Conservation (phyloP, 2,888 invertebrate species). For the Diabrotica balteata region DNA sequence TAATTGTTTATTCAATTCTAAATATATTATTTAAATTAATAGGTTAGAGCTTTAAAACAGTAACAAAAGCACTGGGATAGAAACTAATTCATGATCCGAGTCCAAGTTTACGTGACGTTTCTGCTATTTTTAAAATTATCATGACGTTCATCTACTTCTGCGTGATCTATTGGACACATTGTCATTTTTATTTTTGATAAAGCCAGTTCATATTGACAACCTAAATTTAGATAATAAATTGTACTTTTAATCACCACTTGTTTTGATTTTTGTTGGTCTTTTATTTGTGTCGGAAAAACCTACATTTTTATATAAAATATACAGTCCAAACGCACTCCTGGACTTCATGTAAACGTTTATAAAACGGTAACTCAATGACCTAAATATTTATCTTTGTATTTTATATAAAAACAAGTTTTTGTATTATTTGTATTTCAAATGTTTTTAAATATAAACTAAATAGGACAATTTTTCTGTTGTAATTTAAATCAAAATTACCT, state of each 20-base stretch:
- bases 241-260: too few relatives aligned
- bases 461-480: too few relatives aligned
- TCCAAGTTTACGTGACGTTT: constrained; percentile 11
- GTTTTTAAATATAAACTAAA: too few relatives aligned
- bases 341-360: neutral
- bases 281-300: too few relatives aligned
- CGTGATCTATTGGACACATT: neutral
- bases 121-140: constrained; percentile 21
- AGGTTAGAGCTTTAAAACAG: neutral
- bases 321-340: too few relatives aligned
- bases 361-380: neutral
- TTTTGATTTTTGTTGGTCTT: too few relatives aligned
- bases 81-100: constrained; percentile 13
- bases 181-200: neutral
- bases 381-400: neutral
- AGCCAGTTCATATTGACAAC: neutral
- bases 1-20: neutral
- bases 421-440: neutral
- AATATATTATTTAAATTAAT: constrained; percentile 7
- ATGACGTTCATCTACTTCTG: constrained; percentile 13
- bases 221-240: too few relatives aligned
- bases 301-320: neutral
- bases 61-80: constrained; percentile 4
- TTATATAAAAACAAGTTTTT: constrained; percentile 2
- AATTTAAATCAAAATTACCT: too few relatives aligned